phyloP scores from a whole-genome alignment of 2,113 vertebrate genomes.

The Hoplias malabaricus region DNA sequence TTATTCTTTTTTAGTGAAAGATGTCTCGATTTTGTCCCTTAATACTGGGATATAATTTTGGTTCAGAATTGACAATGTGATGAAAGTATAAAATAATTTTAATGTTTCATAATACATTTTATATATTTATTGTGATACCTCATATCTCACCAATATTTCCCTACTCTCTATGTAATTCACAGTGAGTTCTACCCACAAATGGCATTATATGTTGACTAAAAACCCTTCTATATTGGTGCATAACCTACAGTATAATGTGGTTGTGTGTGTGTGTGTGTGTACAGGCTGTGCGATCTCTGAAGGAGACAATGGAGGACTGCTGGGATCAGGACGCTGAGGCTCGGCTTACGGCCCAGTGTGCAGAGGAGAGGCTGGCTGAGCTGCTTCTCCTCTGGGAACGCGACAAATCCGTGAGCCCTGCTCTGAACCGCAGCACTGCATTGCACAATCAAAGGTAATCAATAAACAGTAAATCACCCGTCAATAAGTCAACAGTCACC shows the following conservation, averaged over 20 bases:
- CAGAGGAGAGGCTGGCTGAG: slow-evolving; percentile 90
- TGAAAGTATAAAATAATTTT: too few species aligned
- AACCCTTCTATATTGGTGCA: too few species aligned
- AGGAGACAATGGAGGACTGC: slow-evolving; percentile 97
- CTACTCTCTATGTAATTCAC: too few species aligned
- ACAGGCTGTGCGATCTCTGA: slow-evolving; percentile 87
- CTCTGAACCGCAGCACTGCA: slow-evolving; percentile 81
- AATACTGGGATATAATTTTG: too few species aligned
- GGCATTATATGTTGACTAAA: too few species aligned
- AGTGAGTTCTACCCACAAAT: too few species aligned
- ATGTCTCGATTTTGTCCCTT: too few species aligned
- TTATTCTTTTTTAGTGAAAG: too few species aligned
- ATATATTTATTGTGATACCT: too few species aligned
- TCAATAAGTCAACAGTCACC: not conserved
- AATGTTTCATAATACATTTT: too few species aligned
- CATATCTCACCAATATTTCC: too few species aligned
- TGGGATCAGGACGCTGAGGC: slow-evolving; percentile 98
- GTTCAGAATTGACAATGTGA: too few species aligned
- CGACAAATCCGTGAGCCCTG: slow-evolving; percentile 87
- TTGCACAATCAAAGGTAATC: slow-evolving; percentile 84
- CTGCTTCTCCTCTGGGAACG: slow-evolving; percentile 91
- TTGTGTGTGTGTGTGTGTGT: slow-evolving; percentile 3
- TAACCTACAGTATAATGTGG: not conserved
- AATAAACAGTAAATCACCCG: not conserved
- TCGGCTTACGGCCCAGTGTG: slow-evolving; percentile 92